Conservation (phyloP, 2,113 vertebrate genomes). For the Scolopax mira region DNA sequence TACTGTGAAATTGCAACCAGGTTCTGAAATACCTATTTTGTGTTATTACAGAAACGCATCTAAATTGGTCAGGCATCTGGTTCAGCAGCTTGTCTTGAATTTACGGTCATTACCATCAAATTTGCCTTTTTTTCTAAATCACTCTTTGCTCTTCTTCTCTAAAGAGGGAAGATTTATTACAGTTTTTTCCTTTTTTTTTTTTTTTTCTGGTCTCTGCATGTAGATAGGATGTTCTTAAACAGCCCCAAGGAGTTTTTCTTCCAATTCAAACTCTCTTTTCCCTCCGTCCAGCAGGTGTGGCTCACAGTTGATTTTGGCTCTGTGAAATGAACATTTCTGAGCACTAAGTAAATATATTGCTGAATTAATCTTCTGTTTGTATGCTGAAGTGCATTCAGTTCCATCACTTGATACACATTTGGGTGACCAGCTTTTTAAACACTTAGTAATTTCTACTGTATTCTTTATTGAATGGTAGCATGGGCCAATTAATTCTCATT, state of each 20-base stretch:
- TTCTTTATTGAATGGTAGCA: neutral
- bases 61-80: neutral
- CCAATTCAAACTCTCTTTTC: neutral
- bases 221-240: neutral
- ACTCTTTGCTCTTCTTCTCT: neutral
- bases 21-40: neutral
- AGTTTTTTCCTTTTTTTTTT: neutral
- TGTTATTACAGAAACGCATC: neutral
- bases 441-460: neutral
- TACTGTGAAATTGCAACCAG: neutral
- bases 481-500: neutral
- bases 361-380: neutral
- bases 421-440: neutral
- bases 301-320: neutral
- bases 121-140: neutral
- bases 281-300: neutral
- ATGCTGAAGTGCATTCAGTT: neutral
- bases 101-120: neutral
- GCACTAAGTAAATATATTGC: neutral
- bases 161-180: neutral
- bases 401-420: neutral
- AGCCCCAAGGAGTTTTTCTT: neutral
- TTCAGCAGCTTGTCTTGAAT: neutral
- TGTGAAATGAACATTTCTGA: neutral
- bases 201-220: neutral